phyloP scores from a whole-genome alignment of 1,140 invertebrate species.

The Halesus radiatus region DNA sequence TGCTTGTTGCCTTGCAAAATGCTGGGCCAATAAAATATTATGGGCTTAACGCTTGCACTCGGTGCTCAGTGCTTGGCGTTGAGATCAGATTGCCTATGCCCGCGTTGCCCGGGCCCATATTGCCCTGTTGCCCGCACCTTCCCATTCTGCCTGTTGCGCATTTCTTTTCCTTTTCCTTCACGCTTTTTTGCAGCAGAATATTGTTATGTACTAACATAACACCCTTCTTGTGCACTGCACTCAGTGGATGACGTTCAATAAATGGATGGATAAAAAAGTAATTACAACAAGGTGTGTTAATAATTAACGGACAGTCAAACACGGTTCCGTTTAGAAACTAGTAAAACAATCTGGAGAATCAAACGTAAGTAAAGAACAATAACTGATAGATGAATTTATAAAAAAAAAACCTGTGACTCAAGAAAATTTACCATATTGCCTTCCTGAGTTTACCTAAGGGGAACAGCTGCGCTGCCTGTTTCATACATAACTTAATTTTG shows the following conservation, averaged over 20 bases:
- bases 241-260: background rate
- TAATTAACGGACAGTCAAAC: too few relatives aligned
- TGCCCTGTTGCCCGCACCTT: background rate
- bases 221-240: background rate
- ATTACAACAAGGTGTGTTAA: too few relatives aligned
- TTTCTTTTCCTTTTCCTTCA: conserved; percentile 11
- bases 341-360: too few relatives aligned
- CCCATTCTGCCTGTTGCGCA: background rate
- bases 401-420: too few relatives aligned
- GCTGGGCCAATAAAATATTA: conserved; percentile 58
- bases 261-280: too few relatives aligned
- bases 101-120: background rate
- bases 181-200: background rate
- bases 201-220: background rate
- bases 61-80: background rate
- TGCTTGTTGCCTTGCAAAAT: conserved; percentile 57
- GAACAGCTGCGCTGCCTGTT: too few relatives aligned
- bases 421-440: too few relatives aligned
- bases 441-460: too few relatives aligned
- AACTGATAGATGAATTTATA: too few relatives aligned
- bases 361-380: too few relatives aligned
- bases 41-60: conserved; percentile 52
- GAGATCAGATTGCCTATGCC: conserved; percentile 48
- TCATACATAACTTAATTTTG: too few relatives aligned
- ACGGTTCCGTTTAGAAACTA: too few relatives aligned